A percentile compares a stretch with the other conserved stretches of the same genome.
Conservation (phyloP, 2,113 vertebrate genomes). For the Rhinoptilus africanus region DNA sequence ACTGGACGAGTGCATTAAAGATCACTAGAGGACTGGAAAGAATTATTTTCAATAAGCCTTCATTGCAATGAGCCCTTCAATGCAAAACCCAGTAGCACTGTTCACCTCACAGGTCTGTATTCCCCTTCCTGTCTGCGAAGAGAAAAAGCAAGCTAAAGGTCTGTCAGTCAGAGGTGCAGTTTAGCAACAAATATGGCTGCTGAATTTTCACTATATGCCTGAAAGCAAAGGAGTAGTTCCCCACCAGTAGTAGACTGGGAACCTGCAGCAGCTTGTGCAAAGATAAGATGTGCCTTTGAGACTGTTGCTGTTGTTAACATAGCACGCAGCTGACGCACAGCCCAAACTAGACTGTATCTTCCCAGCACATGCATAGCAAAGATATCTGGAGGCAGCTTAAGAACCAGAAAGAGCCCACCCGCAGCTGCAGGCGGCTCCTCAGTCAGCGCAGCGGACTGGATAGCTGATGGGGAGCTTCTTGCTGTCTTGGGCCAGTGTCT, state of each 20-base stretch:
- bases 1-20: neutral
- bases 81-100: neutral
- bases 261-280: neutral
- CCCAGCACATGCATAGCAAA: neutral
- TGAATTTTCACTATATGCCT: neutral
- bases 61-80: neutral
- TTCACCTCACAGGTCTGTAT: neutral
- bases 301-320: neutral
- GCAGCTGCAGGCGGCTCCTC: neutral
- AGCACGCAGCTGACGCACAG: accelerated
- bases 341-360: neutral
- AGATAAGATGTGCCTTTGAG: neutral
- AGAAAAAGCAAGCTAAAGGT: neutral
- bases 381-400: neutral
- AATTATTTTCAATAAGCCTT: neutral
- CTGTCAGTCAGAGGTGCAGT: neutral
- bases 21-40: neutral
- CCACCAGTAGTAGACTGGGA: neutral
- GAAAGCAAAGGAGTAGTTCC: neutral
- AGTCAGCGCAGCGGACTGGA: neutral
- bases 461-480: neutral
- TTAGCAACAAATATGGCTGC: neutral
- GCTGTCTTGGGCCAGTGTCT: neutral
- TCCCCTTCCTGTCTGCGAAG: neutral
- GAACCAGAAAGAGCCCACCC: neutral